Evolutionary conservation across 2,888 invertebrate genomes (phyloP).

Genomic region (Malthinus seriepunctatus): DNA sequence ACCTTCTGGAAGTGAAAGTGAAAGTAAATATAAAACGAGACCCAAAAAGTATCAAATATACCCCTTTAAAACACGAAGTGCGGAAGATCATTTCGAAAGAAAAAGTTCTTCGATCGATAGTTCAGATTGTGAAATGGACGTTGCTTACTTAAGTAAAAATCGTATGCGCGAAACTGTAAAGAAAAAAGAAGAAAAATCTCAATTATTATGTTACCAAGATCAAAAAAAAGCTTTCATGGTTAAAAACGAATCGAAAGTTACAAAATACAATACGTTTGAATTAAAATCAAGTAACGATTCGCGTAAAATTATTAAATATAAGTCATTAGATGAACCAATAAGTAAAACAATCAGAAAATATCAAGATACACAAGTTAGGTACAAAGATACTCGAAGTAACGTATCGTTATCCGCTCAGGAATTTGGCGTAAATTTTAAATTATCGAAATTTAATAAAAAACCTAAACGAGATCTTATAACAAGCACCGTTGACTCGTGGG

Average conservation of each 20-base stretch:
- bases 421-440: conserved; percentile 46
- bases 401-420: conserved; percentile 52
- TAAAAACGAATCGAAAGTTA: conserved; percentile 48
- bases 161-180: conserved; percentile 40
- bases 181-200: conserved; percentile 51
- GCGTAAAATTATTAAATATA: conserved; percentile 48
- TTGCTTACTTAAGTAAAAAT: conserved; percentile 32
- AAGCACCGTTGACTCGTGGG: conserved; percentile 68
- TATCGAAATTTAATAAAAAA: conserved; percentile 43
- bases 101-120: conserved; percentile 46
- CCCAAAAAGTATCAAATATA: conserved; percentile 33
- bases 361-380: conserved; percentile 43
- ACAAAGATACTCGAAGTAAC: conserved; percentile 44
- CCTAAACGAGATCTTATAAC: conserved; percentile 61
- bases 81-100: conserved; percentile 42
- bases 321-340: conserved; percentile 48
- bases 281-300: conserved; percentile 42
- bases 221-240: conserved; percentile 47
- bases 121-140: conserved; percentile 48
- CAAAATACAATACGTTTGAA: conserved; percentile 53
- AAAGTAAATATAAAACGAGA: conserved; percentile 11
- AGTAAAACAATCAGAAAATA: conserved; percentile 33
- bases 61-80: conserved; percentile 44
- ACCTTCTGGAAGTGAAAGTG: conserved; percentile 18
- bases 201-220: conserved; percentile 51